A percentile compares a stretch with the other conserved stretches of the same genome.
Conservation (phyloP, 2,888 invertebrate species). For the Xylota sylvarum region DNA sequence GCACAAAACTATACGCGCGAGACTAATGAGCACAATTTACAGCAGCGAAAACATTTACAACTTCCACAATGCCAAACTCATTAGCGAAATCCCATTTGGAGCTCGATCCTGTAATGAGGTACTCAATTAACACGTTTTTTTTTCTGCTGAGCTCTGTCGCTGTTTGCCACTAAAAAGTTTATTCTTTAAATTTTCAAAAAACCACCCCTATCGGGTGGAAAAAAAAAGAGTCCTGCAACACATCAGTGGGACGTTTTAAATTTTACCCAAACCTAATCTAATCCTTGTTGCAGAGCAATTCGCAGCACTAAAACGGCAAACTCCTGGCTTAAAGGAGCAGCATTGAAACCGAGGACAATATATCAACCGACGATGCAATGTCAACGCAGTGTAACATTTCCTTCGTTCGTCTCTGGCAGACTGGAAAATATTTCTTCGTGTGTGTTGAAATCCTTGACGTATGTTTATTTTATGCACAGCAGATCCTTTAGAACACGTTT, state of each 20-base stretch:
- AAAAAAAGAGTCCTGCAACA: constrained; percentile 17
- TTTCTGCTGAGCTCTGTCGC: background rate
- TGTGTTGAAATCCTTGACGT: constrained; percentile 74
- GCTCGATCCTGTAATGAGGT: constrained; percentile 71
- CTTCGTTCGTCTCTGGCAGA: constrained; percentile 72
- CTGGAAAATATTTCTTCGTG: constrained; percentile 66
- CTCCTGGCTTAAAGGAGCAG: constrained; percentile 44
- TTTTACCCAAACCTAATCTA: constrained; percentile 50
- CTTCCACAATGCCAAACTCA: constrained; percentile 76
- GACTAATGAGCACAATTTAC: constrained; percentile 69
- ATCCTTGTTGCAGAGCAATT: constrained; percentile 32
- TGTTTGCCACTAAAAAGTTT: constrained; percentile 15
- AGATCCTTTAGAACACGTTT: constrained; percentile 67
- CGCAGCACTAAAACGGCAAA: constrained; percentile 57
- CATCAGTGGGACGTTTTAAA: constrained; percentile 39
- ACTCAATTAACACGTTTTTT: constrained; percentile 70
- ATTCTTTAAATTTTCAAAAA: constrained; percentile 34
- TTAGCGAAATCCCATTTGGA: constrained; percentile 73
- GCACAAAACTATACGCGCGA: constrained; percentile 17
- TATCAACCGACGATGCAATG: constrained; percentile 71
- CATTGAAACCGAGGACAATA: constrained; percentile 58
- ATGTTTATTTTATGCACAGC: constrained; percentile 74
- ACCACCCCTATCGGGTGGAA: constrained; percentile 16
- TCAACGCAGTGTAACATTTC: constrained; percentile 73
- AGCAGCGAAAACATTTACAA: constrained; percentile 68